Evolutionary conservation across 2,797 vertebrate genomes (phyloP), one percentile per base, ranked within the genome.

Genomic region (Aselliscus stoliczkanus): DNA sequence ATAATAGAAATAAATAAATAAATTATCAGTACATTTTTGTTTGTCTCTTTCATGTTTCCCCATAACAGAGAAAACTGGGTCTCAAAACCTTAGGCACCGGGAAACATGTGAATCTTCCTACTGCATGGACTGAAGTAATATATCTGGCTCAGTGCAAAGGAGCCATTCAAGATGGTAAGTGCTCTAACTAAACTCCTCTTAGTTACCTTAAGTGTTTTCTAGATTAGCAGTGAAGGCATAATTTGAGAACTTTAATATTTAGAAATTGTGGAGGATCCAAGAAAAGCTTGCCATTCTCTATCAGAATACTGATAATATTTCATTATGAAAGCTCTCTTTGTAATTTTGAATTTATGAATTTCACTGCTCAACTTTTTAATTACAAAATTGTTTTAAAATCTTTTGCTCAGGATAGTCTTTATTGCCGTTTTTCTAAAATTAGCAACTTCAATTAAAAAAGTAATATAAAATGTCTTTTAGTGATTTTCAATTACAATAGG

Each of bases 141-240:
- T 98, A 97, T 44, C 96, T 99, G 91, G 97, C 98, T 80, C 97
- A 98, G n/a, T 98, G 98, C 93, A 98, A 97, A 98, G 98, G 98
- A 94, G 95, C 97, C 95, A 97, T 98, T 94, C 97, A 98, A 96
- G 98, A 98, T 89, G 98, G 98, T 99, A 98, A 62, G 93, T 97
- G 56, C 73, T 83, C 83, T 95, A 70, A 93, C 75, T 81, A 60
- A 92, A 81, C 93, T 95, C 65, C 91, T 76, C 94, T 96, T 87
- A 91, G 37, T 88, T 87, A 85, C 50, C 42, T 1, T 56, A 8
- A 85, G 31, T 50, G 6, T 79, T 88, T 96, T 93, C 13, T 87
- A 83, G 52, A 64, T 93, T 93, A 94, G 42, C 42, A 88, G 27
- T 81, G 75, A 97, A 96, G 85, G 73, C 4, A 52, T 92, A 65